Evolutionary conservation across 2,888 invertebrate species (phyloP), one percentile per base, ranked within the genome.

Genomic region (Chironomus riparius): DNA sequence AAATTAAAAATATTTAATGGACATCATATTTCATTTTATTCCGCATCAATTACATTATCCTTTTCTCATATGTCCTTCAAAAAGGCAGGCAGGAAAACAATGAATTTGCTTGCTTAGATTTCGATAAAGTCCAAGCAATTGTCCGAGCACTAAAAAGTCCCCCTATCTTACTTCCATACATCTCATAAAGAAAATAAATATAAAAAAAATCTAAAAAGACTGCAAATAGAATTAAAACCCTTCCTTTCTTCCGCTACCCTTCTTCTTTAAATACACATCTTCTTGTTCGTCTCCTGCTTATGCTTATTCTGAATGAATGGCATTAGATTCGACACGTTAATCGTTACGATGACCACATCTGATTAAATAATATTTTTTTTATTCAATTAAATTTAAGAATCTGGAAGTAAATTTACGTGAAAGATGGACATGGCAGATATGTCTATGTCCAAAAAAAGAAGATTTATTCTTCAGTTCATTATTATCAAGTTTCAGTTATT

Each of bases 261-360:
- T 65, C 21, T 50, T 50, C 50, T 50, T 50, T 50, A 50, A 50
- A 38, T 38, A 10, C 28, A 38, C 38, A 38, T 38, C 50, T 56
- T 56, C n/a, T 6, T 50, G 2, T 18, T 48, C 48, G 1, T 74
- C 73, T 65, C 74, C 38, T 62, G 56, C 74, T 74, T 24, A 15
- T 56, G 6, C 56, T 38, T 10, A 10, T 38, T 10, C 10, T 38
- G 10, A 38, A 38, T 38, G 38, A 38, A 71, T 18, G 68, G 61
- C 61, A 72, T 62, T 74, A 47, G 62, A 74, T 74, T 74, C 74
- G 74, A 74, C 74, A 74, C 74, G 74, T 74, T 74, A 68, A 74
- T 74, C 72, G 72, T 62, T 73, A 71, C 28, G 71, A 71, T 71
- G 74, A 74, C 74, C 65, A 74, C 74, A 68, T 74, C 68, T 74